phyloP scores from a whole-genome alignment of 2,888 invertebrate species.

The Danaus chrysippus region DNA sequence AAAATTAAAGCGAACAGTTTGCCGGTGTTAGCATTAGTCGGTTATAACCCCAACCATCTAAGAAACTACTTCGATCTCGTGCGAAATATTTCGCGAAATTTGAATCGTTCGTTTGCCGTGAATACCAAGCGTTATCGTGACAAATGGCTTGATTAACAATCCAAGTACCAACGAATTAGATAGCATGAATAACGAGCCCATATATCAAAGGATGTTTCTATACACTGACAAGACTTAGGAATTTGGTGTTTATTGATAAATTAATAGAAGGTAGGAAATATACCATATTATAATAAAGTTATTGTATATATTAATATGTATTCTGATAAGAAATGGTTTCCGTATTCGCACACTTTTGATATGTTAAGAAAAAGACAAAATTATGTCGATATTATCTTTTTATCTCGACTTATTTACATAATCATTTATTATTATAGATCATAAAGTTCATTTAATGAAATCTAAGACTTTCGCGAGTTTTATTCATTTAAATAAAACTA shows the following conservation, averaged over 20 bases:
- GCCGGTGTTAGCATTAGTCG: slow-evolving; percentile 26
- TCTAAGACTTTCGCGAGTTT: too few relatives aligned
- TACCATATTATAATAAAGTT: slow-evolving; percentile 1
- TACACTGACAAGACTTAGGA: slow-evolving; percentile 54
- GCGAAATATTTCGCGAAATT: slow-evolving; percentile 63
- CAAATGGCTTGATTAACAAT: slow-evolving; percentile 76
- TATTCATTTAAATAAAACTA: too few relatives aligned
- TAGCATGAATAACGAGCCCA: slow-evolving; percentile 74
- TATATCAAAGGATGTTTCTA: slow-evolving; percentile 76
- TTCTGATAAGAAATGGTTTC: too few relatives aligned
- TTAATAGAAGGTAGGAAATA: slow-evolving; percentile 18
- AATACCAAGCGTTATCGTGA: slow-evolving; percentile 71
- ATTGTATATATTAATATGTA: too few relatives aligned
- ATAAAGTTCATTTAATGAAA: too few relatives aligned
- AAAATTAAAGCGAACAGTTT: slow-evolving; percentile 20
- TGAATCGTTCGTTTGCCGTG: slow-evolving; percentile 58
- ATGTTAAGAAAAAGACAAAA: too few relatives aligned
- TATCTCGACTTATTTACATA: too few relatives aligned
- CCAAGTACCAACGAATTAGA: slow-evolving; percentile 64
- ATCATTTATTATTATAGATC: too few relatives aligned
- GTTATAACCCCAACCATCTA: slow-evolving; percentile 29
- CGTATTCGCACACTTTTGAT: too few relatives aligned
- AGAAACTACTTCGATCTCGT: slow-evolving; percentile 37
- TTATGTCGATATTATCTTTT: too few relatives aligned
- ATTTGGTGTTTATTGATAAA: slow-evolving; percentile 57